Evolutionary conservation across 2,797 vertebrate species (phyloP), one percentile per base, ranked within the genome.

Genomic region (Pampus argenteus): DNA sequence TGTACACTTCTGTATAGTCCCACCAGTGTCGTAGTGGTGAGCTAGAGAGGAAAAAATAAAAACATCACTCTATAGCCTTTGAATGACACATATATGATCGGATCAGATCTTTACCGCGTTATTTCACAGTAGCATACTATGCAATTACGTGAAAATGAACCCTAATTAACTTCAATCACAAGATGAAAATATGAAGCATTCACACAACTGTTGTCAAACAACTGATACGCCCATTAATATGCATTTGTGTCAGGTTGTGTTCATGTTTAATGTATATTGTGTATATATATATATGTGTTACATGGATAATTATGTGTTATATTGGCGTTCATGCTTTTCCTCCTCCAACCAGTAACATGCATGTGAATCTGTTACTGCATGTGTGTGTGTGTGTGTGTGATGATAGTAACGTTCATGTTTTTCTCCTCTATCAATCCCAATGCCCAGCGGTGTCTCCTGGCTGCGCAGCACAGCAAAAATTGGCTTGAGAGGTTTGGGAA

Each of bases 401-500:
- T 13, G 29, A 59, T 56, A 52, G 47, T 57, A 26, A 70, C 68
- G 73, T 63, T 81, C 34, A 56, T 58, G 47, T 51, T 59, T 54
- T 44, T 50, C 28, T 38, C 58, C 29, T 26, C 56, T 56, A 40
- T 34, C 45, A 11, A n/a, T 23, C 59, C 61, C 59, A 78, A 63
- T 56, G 60, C 81, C 76, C 76, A 25, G 60, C 18, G 22, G 83
- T 69, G 64, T 49, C n/a, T 75, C 66, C 60, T 11, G 57, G 75
- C 72, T 60, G 68, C 62, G 79, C 77, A 62, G 74, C 51, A 42
- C 69, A 29, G 82, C 66, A 75, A 86, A 86, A 88, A 90, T 77
- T 81, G 85, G 84, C 85, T 81, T 36, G 79, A 88, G 84, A 88
- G 89, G 85, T 87, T 90, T 84, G 81, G 85, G 84, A 90, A 91